phyloP scores from a whole-genome alignment of 2,888 invertebrate genomes.

The Lamellibrachia columna region DNA sequence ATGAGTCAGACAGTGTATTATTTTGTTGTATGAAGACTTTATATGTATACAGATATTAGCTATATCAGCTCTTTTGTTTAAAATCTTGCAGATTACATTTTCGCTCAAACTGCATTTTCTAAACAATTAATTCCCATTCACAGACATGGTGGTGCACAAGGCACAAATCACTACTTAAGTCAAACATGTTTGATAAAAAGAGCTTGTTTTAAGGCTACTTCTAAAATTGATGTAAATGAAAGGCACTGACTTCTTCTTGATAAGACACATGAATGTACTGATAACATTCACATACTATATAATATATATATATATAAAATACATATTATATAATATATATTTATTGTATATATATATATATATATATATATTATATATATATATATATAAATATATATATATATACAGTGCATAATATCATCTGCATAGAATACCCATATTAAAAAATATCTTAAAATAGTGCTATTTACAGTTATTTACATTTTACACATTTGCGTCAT shows the following conservation, averaged over 20 bases:
- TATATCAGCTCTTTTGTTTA: neutral
- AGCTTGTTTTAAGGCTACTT: neutral
- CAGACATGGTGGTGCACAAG: neutral
- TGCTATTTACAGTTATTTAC: constrained; percentile 11
- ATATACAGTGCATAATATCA: neutral
- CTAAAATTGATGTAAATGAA: neutral
- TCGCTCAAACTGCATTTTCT: neutral
- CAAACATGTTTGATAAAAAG: neutral
- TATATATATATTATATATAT: too few species aligned
- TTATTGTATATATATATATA: too few species aligned
- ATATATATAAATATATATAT: too few species aligned
- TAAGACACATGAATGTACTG: neutral
- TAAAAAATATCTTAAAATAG: constrained; percentile 5
- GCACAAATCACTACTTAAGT: neutral
- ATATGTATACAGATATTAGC: neutral
- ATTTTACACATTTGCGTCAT: neutral
- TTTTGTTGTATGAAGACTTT: neutral
- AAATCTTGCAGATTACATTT: neutral
- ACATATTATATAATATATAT: too few species aligned
- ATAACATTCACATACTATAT: neutral
- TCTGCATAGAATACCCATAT: neutral
- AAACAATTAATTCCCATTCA: neutral
- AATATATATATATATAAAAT: too few species aligned
- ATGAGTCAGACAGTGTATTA: neutral
- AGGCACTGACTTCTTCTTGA: neutral